Conservation (phyloP, 2,797 vertebrate species). For the Threskiornis aethiopicus region DNA sequence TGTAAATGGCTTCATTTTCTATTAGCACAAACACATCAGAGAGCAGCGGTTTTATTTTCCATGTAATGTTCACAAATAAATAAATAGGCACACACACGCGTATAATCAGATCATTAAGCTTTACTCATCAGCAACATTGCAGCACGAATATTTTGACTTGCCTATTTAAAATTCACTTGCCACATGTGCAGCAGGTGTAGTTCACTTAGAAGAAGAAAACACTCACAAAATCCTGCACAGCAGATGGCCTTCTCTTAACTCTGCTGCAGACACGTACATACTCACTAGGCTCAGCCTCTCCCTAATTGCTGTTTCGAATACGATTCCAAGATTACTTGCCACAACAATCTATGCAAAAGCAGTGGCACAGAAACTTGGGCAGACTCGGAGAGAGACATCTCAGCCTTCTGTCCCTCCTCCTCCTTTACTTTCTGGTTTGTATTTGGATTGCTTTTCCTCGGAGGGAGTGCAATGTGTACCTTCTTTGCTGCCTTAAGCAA, state of each 20-base stretch:
- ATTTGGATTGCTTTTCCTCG: neutral
- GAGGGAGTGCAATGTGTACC: neutral
- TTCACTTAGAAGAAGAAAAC: conserved; percentile 1
- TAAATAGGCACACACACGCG: neutral
- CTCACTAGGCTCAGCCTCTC: neutral
- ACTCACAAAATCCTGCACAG: neutral
- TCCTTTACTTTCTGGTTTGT: neutral
- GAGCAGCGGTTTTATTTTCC: neutral
- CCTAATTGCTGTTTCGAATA: neutral
- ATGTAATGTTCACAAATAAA: neutral
- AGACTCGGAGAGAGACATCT: neutral
- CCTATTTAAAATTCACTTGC: neutral
- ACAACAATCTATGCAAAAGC: neutral
- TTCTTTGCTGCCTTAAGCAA: neutral
- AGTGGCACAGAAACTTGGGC: neutral
- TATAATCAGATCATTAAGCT: neutral
- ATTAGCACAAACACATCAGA: neutral
- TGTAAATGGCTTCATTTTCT: conserved; percentile 7
- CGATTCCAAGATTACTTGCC: conserved; percentile 20
- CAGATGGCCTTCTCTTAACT: conserved; percentile 5
- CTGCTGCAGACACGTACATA: neutral
- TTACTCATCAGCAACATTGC: conserved; percentile 10
- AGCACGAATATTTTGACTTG: neutral
- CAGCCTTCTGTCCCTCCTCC: neutral
- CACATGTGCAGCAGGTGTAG: neutral